Percentiles rank a stretch among this genome's conserved stretches.
Conservation (phyloP, 2,888 invertebrate species). For the Tetranychus truncatus region DNA sequence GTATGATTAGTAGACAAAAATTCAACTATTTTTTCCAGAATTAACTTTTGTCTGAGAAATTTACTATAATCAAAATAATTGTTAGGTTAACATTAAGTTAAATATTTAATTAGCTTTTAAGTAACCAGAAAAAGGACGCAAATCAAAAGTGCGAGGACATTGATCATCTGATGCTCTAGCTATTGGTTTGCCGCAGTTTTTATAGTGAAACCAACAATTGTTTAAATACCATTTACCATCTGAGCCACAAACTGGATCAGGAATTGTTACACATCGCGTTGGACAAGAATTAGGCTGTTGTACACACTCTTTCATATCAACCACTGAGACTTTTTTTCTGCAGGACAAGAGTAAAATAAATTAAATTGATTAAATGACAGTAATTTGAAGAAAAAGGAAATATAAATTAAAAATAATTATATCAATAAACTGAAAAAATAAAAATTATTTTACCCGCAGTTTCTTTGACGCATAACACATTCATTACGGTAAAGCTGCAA, state of each 20-base stretch:
- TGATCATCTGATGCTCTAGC: not conserved
- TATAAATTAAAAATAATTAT: not conserved
- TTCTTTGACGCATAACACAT: conserved; percentile 23
- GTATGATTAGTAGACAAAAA: too few species aligned
- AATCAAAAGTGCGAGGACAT: not conserved
- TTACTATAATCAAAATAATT: too few species aligned
- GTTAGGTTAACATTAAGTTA: too few species aligned
- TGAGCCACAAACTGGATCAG: conserved; percentile 21
- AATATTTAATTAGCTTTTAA: too few species aligned
- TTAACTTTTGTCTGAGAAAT: too few species aligned
- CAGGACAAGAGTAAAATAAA: not conserved
- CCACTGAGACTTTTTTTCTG: not conserved
- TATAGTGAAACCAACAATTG: conserved; percentile 25
- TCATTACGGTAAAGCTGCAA: conserved; percentile 26
- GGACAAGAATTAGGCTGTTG: conserved; percentile 5
- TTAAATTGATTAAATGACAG: not conserved
- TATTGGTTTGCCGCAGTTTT: not conserved
- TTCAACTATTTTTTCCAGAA: too few species aligned
- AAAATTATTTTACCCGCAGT: conserved; percentile 24
- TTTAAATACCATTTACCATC: conserved; percentile 28
- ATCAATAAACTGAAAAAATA: not conserved
- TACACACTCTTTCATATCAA: not conserved
- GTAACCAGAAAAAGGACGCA: too few species aligned
- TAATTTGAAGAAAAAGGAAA: not conserved
- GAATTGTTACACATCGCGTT: conserved; percentile 8